Evolutionary conservation across 2,888 invertebrate genomes (phyloP).

Genomic region (Bellardia pandia): DNA sequence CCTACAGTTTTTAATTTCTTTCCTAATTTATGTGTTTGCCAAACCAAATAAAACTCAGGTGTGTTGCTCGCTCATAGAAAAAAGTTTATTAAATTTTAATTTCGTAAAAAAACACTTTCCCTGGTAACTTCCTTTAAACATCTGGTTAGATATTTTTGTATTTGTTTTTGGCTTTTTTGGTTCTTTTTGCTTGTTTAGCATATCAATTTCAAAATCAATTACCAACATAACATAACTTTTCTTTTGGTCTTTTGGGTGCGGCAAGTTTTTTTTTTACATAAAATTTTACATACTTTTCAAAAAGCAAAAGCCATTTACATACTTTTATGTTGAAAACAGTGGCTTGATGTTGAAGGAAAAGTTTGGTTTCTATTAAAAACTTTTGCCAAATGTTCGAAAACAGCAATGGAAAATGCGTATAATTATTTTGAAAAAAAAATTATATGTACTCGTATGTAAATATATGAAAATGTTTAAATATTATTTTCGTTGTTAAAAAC

Average conservation of each 20-base stretch:
- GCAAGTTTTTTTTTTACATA: slow-evolving; percentile 27
- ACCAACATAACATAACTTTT: slow-evolving; percentile 71
- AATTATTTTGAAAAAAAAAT: slow-evolving; percentile 64
- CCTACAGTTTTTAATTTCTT: not conserved
- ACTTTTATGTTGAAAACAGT: slow-evolving; percentile 36
- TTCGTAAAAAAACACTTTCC: slow-evolving; percentile 25
- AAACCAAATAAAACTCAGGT: slow-evolving; percentile 49
- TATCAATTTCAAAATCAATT: slow-evolving; percentile 75
- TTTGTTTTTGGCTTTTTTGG: not conserved
- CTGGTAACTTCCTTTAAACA: not conserved
- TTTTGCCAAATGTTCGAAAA: slow-evolving; percentile 42
- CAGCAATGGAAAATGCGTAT: slow-evolving; percentile 47
- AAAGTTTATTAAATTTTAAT: slow-evolving; percentile 64
- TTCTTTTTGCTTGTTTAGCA: slow-evolving; percentile 52
- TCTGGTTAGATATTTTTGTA: not conserved
- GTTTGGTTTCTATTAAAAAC: slow-evolving; percentile 52
- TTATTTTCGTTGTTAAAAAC: slow-evolving; percentile 4
- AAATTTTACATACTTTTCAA: not conserved
- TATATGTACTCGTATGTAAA: slow-evolving; percentile 35
- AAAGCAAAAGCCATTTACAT: slow-evolving; percentile 53
- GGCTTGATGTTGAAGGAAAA: slow-evolving; percentile 35
- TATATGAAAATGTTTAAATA: slow-evolving; percentile 40
- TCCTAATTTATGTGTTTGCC: slow-evolving; percentile 22
- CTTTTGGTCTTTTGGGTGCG: slow-evolving; percentile 22
- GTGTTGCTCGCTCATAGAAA: not conserved